These are phyloP conservation scores for Venusia cambrica DNA, from an alignment of 2,888 invertebrate species.

Conservation along the genomic window DNA sequence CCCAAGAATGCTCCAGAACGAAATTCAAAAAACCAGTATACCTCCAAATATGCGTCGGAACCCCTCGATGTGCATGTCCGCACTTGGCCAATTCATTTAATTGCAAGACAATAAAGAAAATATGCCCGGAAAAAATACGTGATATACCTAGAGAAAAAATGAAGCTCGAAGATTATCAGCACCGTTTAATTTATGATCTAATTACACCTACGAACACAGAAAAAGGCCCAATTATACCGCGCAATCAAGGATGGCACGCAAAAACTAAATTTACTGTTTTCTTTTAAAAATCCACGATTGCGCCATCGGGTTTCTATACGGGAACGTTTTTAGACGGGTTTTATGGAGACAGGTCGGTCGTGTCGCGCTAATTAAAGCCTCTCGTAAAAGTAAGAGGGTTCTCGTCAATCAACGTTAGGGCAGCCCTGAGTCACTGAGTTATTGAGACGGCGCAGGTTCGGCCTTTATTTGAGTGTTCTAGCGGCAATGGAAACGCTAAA, in stretches of 20 bases:
- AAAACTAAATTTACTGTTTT: conserved; percentile 16
- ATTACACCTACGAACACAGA: conserved; percentile 20
- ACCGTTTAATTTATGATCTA: conserved; percentile 13
- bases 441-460: conserved; percentile 44
- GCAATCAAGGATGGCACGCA: conserved; percentile 20
- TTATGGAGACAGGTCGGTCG: conserved; percentile 53
- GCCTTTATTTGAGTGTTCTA: conserved; percentile 6
- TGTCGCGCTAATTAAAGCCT: conserved; percentile 66
- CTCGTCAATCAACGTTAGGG: conserved; percentile 68
- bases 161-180: neutral
- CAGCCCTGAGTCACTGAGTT: conserved; percentile 50
- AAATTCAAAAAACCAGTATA: too few relatives aligned
- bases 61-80: too few relatives aligned
- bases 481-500: neutral
- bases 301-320: conserved; percentile 12
- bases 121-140: too few relatives aligned
- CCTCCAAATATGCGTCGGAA: too few relatives aligned
- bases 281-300: conserved; percentile 14
- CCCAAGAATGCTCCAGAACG: too few relatives aligned
- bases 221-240: conserved; percentile 20
- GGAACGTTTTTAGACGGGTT: conserved; percentile 30
- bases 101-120: too few relatives aligned
- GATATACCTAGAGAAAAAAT: too few relatives aligned
- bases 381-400: conserved; percentile 63
- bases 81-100: too few relatives aligned